These are phyloP conservation scores for Polyommatus iphigenia DNA, from an alignment of 2,888 invertebrate genomes.

Conservation along the genomic window DNA sequence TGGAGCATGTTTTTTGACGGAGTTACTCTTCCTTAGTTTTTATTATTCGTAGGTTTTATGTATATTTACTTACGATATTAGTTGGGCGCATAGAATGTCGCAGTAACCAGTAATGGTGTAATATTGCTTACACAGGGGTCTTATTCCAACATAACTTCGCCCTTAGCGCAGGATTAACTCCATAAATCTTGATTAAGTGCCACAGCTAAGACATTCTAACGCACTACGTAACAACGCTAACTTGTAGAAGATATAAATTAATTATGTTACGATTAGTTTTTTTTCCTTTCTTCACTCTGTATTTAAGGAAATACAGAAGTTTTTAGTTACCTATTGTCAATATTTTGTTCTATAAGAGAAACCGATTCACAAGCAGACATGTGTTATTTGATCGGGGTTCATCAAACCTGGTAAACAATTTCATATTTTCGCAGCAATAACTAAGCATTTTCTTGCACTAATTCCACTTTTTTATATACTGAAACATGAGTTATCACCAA, in stretches of 20 bases:
- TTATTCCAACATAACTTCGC: conserved; percentile 41
- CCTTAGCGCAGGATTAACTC: conserved; percentile 49
- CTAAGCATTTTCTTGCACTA: too few species aligned
- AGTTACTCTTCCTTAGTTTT: too few species aligned
- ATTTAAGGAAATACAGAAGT: neutral
- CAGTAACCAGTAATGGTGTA: conserved; percentile 2
- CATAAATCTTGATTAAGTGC: conserved; percentile 63
- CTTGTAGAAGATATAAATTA: conserved; percentile 14
- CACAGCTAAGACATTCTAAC: conserved; percentile 39
- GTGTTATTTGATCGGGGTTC: too few species aligned
- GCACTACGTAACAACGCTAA: conserved; percentile 30
- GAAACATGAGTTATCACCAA: too few species aligned
- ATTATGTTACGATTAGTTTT: neutral
- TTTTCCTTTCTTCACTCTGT: neutral
- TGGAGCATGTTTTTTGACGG: too few species aligned
- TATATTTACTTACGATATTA: conserved; percentile 8
- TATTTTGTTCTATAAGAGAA: too few species aligned
- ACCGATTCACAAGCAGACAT: too few species aligned
- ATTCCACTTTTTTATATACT: too few species aligned
- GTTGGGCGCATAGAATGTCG: neutral
- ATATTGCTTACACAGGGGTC: conserved; percentile 50
- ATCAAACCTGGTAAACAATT: too few species aligned
- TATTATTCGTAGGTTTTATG: too few species aligned
- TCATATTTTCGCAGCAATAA: too few species aligned
- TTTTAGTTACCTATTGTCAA: too few species aligned